Evolutionary conservation across 1,140 invertebrate genomes (phyloP), one percentile per base, ranked within the genome.

Genomic region (Thaumetopoea pityocampa): DNA sequence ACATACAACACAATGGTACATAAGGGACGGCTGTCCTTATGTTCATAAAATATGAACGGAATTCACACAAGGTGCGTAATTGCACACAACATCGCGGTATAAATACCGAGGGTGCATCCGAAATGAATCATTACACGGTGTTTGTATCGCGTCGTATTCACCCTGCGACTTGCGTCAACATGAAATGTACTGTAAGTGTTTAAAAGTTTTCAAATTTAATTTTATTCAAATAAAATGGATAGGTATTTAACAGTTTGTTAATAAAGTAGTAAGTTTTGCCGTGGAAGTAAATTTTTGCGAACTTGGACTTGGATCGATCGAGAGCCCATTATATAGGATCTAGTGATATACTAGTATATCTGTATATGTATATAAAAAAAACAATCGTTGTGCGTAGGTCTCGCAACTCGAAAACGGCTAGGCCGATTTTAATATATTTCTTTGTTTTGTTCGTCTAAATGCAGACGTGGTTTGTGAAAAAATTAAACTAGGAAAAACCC

Each of bases 51-150:
- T 79, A 71, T 60, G 58, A 61, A 60, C 51, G 59, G 61, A 58
- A 69, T 64, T 44, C 57, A 54, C 50, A n/a, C 51, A 55, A 29
- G 57, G 57, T 56, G 49, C 43, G 69, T 76, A 74, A 78, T 73
- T 73, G 66, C 64, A 50, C 56, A 69, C 77, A 73, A 66, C 41
- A 61, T 69, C 62, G 61, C 51, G 37, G 63, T 80, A 83, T 83
- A 83, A 73, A 83, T 80, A 80, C 63, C 40, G 47, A 57, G 76
- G 72, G 66, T 72, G 68, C 37, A 67, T 65, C 52, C 54, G 30
- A 41, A 59, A 59, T 68, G 71, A 64, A 71, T 73, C 79, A 82
- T 66, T 72, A 51, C 60, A 41, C 48, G 53, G 34, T 52, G 42
- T 48, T 42, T 52, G 40, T 66, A 62, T 51, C 49, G 59, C 36